A percentile compares a stretch with the other conserved stretches of the same genome.
These are phyloP conservation scores for Acrobasis consociella DNA, from an alignment of 2,888 invertebrate species.

Conservation along the genomic window DNA sequence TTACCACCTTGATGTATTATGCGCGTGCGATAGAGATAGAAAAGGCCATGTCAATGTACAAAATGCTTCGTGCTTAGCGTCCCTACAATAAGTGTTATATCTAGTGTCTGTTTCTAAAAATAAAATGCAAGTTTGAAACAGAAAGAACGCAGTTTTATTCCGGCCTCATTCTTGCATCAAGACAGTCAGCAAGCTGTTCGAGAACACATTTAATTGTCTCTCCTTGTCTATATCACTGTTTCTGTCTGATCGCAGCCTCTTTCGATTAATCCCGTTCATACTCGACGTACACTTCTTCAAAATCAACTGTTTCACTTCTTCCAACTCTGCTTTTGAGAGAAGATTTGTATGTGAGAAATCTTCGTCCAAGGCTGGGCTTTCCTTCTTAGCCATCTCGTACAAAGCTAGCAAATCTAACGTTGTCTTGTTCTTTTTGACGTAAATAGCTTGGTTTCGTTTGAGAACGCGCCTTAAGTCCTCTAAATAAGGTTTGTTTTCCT, in stretches of 20 bases:
- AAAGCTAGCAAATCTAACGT: conserved; percentile 56
- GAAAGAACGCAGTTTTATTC: conserved; percentile 37
- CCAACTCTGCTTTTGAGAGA: conserved; percentile 57
- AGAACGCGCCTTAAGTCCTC: conserved; percentile 63
- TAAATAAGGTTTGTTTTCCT: conserved; percentile 62
- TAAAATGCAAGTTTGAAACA: conserved; percentile 34
- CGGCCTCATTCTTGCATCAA: conserved; percentile 39
- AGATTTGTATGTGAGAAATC: conserved; percentile 50
- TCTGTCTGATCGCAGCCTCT: conserved; percentile 41
- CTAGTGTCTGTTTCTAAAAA: not conserved
- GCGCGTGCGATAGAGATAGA: too few species aligned
- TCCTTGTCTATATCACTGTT: conserved; percentile 20
- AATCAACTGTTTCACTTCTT: conserved; percentile 63
- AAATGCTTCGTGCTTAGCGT: too few species aligned
- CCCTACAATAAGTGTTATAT: too few species aligned
- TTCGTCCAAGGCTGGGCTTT: conserved; percentile 40
- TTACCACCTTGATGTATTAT: too few species aligned
- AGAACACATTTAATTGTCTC: conserved; percentile 38
- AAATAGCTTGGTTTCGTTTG: conserved; percentile 46
- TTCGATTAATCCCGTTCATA: conserved; percentile 57
- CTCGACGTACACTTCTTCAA: conserved; percentile 55
- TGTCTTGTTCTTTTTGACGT: conserved; percentile 45
- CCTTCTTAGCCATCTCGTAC: conserved; percentile 62
- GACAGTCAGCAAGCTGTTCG: conserved; percentile 54
- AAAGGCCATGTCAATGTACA: too few species aligned